These are phyloP conservation scores for Dryococelus australis DNA, from an alignment of 2,888 invertebrate genomes.

Conservation along the genomic window DNA sequence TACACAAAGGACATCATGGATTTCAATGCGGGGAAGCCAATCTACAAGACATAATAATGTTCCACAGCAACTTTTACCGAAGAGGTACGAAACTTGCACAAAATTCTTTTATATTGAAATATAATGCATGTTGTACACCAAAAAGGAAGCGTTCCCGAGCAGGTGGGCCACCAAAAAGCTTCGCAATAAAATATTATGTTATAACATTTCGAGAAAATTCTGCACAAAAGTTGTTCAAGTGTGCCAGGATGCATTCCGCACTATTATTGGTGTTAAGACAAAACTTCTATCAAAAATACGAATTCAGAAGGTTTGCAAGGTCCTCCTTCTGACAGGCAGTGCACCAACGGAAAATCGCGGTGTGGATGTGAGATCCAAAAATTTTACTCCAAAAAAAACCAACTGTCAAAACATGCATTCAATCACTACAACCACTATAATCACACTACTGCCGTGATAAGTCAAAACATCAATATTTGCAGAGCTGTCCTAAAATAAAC, in stretches of 20 bases:
- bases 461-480: background rate
- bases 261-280: background rate
- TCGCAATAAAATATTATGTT: no score
- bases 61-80: background rate
- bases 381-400: background rate
- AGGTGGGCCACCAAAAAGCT: constrained; percentile 6
- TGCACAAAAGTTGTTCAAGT: background rate
- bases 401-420: background rate
- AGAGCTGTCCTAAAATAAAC: background rate
- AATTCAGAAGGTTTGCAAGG: no score
- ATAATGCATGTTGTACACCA: background rate
- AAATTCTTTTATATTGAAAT: background rate
- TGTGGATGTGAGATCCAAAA: background rate
- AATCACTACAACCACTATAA: background rate
- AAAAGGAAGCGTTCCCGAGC: background rate
- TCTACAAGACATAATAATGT: background rate
- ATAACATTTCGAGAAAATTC: background rate
- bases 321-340: no score
- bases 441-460: background rate
- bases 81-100: background rate
- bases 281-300: no score
- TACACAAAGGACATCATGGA: background rate
- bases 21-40: background rate
- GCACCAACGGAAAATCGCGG: no score
- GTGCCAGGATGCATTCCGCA: background rate